Percentiles rank a stretch among this genome's conserved stretches.
These are phyloP conservation scores for Acrocyrtus sp. DNA, from an alignment of 2,888 invertebrate genomes.

Conservation along the genomic window DNA sequence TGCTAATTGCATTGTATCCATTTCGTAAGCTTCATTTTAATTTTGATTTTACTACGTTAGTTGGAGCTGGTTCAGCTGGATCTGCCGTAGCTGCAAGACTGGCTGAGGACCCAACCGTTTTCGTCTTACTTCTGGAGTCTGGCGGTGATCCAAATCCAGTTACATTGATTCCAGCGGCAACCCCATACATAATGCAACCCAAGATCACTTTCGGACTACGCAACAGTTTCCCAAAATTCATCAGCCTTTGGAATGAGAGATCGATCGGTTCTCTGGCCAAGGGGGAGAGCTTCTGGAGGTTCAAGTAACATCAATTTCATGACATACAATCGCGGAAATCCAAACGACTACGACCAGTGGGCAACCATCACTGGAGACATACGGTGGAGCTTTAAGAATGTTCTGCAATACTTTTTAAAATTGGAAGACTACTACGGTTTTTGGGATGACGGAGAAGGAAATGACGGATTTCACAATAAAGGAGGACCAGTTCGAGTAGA, in stretches of 20 bases:
- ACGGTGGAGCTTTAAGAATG: conserved; percentile 67
- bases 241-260: conserved; percentile 5
- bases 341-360: conserved; percentile 75
- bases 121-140: conserved; percentile 39
- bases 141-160: conserved; percentile 30
- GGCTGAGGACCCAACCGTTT: neutral
- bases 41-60: neutral
- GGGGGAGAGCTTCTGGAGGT: conserved; percentile 23
- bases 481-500: conserved; percentile 34
- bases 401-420: conserved; percentile 67
- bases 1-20: neutral
- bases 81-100: conserved; percentile 2
- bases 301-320: conserved; percentile 12
- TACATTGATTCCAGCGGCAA: conserved; percentile 17
- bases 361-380: conserved; percentile 67
- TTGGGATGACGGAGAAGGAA: conserved; percentile 16
- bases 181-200: conserved; percentile 7
- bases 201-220: conserved; percentile 27
- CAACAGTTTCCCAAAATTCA: conserved; percentile 16
- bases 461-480: conserved; percentile 3
- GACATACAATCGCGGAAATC: conserved; percentile 71
- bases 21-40: neutral
- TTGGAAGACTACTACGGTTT: conserved; percentile 38
- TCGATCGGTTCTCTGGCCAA: neutral
- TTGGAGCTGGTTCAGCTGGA: conserved; percentile 18